Conservation (phyloP, 2,888 invertebrate species). For the Lasioglossum zephyrum region DNA sequence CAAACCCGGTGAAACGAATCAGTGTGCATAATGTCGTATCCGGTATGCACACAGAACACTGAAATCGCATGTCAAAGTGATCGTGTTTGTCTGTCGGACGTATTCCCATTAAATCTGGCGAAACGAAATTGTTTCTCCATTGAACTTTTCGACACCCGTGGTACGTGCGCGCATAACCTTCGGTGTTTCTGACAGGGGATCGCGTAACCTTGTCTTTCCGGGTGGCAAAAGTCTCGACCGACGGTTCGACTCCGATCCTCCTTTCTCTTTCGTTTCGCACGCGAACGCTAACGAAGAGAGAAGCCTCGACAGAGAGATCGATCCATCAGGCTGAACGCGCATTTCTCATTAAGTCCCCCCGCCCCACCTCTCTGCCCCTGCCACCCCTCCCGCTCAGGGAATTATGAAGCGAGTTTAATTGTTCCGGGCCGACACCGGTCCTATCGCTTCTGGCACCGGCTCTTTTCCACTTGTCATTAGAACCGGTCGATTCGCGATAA, state of each 20-base stretch:
- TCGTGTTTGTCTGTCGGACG: slow-evolving; percentile 37
- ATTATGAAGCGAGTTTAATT: slow-evolving; percentile 79
- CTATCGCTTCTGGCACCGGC: slow-evolving; percentile 63
- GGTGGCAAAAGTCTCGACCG: slow-evolving; percentile 36
- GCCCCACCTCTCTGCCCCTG: background rate
- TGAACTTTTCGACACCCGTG: slow-evolving; percentile 57
- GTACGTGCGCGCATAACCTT: slow-evolving; percentile 29
- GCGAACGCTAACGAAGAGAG: slow-evolving; percentile 42
- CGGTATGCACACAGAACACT: background rate
- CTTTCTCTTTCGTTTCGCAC: slow-evolving; percentile 65
- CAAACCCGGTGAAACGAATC: slow-evolving; percentile 12
- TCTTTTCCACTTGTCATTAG: slow-evolving; percentile 71
- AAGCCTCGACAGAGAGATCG: slow-evolving; percentile 59
- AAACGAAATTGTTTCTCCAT: slow-evolving; percentile 65
- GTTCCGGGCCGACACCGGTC: slow-evolving; percentile 62
- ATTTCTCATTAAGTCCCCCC: slow-evolving; percentile 77
- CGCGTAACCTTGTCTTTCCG: slow-evolving; percentile 65
- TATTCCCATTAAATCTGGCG: slow-evolving; percentile 65
- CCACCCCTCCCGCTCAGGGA: slow-evolving; percentile 57
- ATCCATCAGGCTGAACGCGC: slow-evolving; percentile 74
- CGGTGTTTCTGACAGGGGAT: slow-evolving; percentile 60
- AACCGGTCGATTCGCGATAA: slow-evolving; percentile 72
- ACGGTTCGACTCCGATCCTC: slow-evolving; percentile 43
- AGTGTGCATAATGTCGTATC: background rate
- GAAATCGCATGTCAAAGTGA: slow-evolving; percentile 53